Conservation (phyloP, 2,113 vertebrate species). For the Oncorhynchus gorbuscha region DNA sequence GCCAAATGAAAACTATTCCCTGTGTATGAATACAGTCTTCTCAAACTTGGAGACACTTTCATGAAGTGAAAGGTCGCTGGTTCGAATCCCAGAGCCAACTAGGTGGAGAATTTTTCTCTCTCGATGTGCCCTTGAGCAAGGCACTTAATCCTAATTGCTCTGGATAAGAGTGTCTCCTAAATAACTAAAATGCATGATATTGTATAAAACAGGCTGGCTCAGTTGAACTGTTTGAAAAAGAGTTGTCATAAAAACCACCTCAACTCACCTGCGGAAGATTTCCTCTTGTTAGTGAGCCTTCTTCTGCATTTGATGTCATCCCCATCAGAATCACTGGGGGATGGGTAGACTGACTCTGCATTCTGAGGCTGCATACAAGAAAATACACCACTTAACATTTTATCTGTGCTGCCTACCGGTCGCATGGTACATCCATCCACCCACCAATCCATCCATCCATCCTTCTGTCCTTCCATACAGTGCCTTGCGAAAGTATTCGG, state of each 20-base stretch:
- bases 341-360: slow-evolving; percentile 42
- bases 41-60: not conserved
- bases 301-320: slow-evolving; percentile 79
- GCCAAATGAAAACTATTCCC: slow-evolving; percentile 37
- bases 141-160: too few relatives aligned
- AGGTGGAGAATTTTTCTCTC: too few relatives aligned
- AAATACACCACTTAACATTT: not conserved
- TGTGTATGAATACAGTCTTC: not conserved
- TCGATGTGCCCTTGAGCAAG: too few relatives aligned
- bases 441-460: not conserved
- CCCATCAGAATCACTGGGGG: slow-evolving; percentile 69
- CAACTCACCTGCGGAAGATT: slow-evolving; percentile 82
- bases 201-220: not conserved
- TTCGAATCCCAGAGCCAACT: too few relatives aligned
- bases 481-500: too few relatives aligned
- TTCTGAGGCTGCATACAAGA: not conserved
- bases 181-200: not conserved
- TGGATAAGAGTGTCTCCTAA: too few relatives aligned
- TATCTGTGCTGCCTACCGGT: not conserved
- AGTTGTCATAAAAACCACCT: slow-evolving; percentile 14
- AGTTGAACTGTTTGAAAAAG: not conserved
- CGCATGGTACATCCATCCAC: not conserved
- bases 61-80: not conserved
- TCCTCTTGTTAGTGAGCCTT: slow-evolving; percentile 83
- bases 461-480: not conserved